These are phyloP conservation scores for Agelas oroides DNA, from an alignment of 37 sponge, comb jelly and placozoan genomes.

Conservation along the genomic window DNA sequence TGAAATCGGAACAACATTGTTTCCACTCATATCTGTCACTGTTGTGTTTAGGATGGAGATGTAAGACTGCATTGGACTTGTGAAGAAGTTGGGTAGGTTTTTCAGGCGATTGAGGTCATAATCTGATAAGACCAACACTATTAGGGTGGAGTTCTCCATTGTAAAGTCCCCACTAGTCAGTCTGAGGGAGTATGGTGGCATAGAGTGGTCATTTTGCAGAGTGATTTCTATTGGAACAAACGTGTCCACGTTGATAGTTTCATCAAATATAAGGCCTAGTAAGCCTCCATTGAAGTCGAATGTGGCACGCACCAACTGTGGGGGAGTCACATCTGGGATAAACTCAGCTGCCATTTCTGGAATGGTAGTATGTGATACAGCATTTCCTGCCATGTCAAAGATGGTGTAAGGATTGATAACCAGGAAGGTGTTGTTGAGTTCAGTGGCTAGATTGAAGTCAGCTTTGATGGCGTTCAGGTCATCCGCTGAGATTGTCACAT, in stretches of 20 bases:
- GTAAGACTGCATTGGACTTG: slow-evolving; percentile 13
- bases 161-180: slow-evolving; percentile 59
- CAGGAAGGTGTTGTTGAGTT: slow-evolving; percentile 62
- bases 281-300: slow-evolving; percentile 77
- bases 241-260: slow-evolving; percentile 72
- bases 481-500: slow-evolving; percentile 59
- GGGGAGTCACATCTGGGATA: slow-evolving; percentile 62
- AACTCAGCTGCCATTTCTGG: slow-evolving; percentile 29
- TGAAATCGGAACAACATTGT: slow-evolving; percentile 43
- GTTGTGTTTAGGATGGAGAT: slow-evolving; percentile 53
- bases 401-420: slow-evolving; percentile 51
- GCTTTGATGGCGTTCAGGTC: slow-evolving; percentile 84
- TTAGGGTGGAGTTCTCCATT: slow-evolving; percentile 43
- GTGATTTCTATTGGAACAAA: slow-evolving; percentile 62
- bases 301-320: slow-evolving; percentile 28
- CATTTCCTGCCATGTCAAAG: slow-evolving; percentile 76
- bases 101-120: slow-evolving; percentile 81
- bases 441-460: slow-evolving; percentile 53
- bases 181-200: slow-evolving; percentile 20
- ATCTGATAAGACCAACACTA: slow-evolving; percentile 48
- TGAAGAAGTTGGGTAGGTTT: slow-evolving; percentile 43
- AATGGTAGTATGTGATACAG: background rate
- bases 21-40: slow-evolving; percentile 87
- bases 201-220: slow-evolving; percentile 54
- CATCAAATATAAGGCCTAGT: slow-evolving; percentile 71